Percentiles rank a stretch among this genome's conserved stretches.
Evolutionary conservation across 2,113 vertebrate species (phyloP).

Genomic region (Procavia capensis): DNA sequence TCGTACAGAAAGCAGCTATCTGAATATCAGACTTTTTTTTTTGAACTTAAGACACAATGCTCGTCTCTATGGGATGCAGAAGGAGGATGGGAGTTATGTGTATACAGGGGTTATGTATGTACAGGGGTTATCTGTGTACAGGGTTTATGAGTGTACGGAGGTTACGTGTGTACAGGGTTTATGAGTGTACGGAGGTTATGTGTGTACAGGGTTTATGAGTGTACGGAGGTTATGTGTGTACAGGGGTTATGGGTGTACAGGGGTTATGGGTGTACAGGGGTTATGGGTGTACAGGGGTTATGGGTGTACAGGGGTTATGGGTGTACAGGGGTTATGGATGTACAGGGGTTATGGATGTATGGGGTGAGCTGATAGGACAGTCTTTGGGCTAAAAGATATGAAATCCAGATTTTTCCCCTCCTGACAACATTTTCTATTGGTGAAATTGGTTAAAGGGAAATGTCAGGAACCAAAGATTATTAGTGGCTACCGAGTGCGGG

Average conservation of each 20-base stretch:
- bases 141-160: no score
- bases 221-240: no score
- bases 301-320: no score
- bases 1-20: neutral
- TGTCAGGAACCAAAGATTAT: neutral
- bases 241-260: no score
- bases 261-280: no score
- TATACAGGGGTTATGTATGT: neutral
- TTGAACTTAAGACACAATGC: neutral
- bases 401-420: neutral
- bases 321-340: no score
- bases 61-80: neutral
- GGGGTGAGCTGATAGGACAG: neutral
- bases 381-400: neutral
- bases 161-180: no score
- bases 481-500: neutral
- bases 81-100: neutral
- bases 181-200: no score
- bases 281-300: no score
- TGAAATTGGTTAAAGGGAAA: constrained; percentile 21
- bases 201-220: no score
- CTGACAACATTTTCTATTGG: neutral
- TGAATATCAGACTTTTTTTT: neutral
- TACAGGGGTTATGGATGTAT: no score
- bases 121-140: no score